These are phyloP conservation scores for Rhadina sibilatrix DNA, from an alignment of 2,113 vertebrate genomes.

Conservation along the genomic window DNA sequence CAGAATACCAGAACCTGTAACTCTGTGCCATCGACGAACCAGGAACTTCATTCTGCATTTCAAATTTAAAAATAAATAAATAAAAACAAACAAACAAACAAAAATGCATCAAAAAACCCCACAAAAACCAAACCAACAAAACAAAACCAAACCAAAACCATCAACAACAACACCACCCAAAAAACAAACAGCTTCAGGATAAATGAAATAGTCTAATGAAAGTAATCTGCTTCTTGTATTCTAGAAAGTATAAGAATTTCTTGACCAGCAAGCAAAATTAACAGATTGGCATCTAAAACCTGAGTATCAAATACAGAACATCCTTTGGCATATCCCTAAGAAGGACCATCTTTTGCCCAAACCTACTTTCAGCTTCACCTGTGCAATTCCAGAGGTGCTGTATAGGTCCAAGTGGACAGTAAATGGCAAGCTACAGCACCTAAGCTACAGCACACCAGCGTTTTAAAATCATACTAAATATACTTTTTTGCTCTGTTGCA, in stretches of 20 bases:
- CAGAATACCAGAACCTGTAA: slow-evolving; percentile 75
- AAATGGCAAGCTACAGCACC: not conserved
- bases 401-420: not conserved
- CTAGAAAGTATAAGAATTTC: not conserved
- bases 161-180: too few species aligned
- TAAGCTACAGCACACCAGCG: not conserved
- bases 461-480: not conserved
- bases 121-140: too few species aligned
- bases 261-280: not conserved
- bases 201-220: not conserved
- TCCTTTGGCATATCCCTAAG: not conserved
- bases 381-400: not conserved
- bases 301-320: not conserved
- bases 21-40: slow-evolving; percentile 90
- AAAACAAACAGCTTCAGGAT: not conserved
- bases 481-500: not conserved
- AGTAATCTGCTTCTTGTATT: not conserved
- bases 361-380: not conserved
- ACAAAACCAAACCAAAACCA: not conserved
- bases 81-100: not conserved
- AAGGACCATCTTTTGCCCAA: not conserved
- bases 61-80: not conserved
- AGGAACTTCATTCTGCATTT: slow-evolving; percentile 91
- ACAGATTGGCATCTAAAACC: not conserved
- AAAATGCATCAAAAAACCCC: too few species aligned